Evolutionary conservation across 53 echinoderm and acorn worm genomes (phyloP), one percentile per base, ranked within the genome.

Genomic region (Zoroaster sp.): DNA sequence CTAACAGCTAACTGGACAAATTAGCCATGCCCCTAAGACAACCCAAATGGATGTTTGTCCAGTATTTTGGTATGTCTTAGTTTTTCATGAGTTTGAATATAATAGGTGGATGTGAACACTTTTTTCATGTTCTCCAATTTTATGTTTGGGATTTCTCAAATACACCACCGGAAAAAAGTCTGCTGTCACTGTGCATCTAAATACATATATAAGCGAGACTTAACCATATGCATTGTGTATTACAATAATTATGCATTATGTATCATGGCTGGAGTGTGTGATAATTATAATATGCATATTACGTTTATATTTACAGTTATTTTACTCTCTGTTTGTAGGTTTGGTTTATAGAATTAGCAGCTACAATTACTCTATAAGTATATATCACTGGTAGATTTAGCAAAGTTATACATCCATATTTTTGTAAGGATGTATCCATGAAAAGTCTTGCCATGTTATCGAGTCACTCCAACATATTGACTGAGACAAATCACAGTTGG

Each of bases 251-350:
- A 70, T 85, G 71, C 85, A 85, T 66, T 85, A 85, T 85, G 85
- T 85, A 85, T 49, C 13, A 85, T 85, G 70, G 85, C n/a, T 81
- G 85, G 85, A 85, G 85, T 85, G 85, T 85, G 85, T 85, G 85
- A 85, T 33, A 40, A 34, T 59, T 78, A 78, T 71, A 30, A 83
- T 83, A 85, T 85, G 85, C 85, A 85, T 85, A 69, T 85, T 85
- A 34, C 28, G 69, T 46, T 47, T 35, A 68, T 85, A 83, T 70
- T 69, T 44, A 44, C 66, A 12, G 49, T 85, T 85, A 85, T 67
- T 30, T 67, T 82, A 43, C 85, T 85, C 69, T 85, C 17, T 49
- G 44, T 14, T 68, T 3, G 11, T 49, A 51, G 49, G 17, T 85
- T 85, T 83, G 83, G 83, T 44, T 83, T 46, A 32, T 83, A 45